A percentile compares a stretch with the other conserved stretches of the same genome.
Evolutionary conservation across 1,140 invertebrate species (phyloP).

Genomic region (Scaptomyza hsui): DNA sequence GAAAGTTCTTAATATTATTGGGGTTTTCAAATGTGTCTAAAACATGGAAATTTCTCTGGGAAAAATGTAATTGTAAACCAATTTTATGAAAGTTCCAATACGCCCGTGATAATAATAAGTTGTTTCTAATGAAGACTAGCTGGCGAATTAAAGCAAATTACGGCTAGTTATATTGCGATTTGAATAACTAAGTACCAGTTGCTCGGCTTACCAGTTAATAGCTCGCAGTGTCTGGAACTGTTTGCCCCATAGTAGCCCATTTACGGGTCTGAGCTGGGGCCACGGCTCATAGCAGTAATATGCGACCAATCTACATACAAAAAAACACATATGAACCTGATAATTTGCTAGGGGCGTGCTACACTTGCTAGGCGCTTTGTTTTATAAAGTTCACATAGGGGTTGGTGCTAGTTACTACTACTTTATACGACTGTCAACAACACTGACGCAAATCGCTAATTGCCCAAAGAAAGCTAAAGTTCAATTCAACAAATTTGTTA

Average conservation of each 20-base stretch:
- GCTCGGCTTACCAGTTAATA: not conserved
- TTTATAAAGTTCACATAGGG: constrained; percentile 5
- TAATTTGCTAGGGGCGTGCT: constrained; percentile 14
- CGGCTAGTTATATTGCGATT: constrained; percentile 16
- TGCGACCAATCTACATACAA: not conserved
- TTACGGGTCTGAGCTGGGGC: constrained; percentile 2
- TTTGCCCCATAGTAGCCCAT: constrained; percentile 12
- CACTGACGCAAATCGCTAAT: constrained; percentile 10
- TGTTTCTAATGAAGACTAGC: not conserved
- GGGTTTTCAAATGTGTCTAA: not conserved
- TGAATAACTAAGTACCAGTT: constrained; percentile 22
- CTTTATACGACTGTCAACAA: not conserved
- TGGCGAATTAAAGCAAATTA: constrained; percentile 12
- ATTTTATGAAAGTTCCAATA: not conserved
- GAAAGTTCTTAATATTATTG: not conserved
- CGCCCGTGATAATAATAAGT: not conserved
- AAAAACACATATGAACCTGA: not conserved
- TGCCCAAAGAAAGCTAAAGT: not conserved
- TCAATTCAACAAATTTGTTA: constrained; percentile 4
- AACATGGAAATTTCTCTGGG: not conserved
- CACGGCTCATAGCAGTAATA: constrained; percentile 14
- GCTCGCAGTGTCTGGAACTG: not conserved
- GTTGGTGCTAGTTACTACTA: not conserved
- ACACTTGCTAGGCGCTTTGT: not conserved
- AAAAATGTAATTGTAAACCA: not conserved